Conservation (phyloP, 1,140 invertebrate species). For the Theocolax elegans region DNA sequence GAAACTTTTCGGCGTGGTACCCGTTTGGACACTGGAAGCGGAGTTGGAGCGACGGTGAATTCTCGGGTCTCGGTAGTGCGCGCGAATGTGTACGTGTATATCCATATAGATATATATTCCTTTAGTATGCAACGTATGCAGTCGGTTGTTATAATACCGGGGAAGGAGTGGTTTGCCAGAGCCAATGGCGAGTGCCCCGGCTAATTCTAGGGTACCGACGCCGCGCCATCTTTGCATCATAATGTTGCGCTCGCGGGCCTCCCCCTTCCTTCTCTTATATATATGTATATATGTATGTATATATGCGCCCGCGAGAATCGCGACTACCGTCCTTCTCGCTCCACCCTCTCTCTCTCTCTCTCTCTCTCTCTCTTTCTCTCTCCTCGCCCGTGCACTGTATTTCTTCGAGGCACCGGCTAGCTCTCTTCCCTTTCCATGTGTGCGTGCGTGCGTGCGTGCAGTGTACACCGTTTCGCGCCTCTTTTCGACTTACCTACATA, state of each 20-base stretch:
- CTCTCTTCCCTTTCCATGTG: neutral
- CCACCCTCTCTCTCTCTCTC: constrained; percentile 44
- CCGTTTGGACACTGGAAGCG: no score
- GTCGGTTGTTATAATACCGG: constrained; percentile 62
- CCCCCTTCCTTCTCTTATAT: constrained; percentile 17
- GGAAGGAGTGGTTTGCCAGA: constrained; percentile 68
- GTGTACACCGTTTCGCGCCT: no score
- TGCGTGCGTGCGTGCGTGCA: no score
- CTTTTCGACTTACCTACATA: no score
- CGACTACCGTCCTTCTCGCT: constrained; percentile 33
- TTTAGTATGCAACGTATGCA: constrained; percentile 67
- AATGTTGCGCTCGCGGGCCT: constrained; percentile 60
- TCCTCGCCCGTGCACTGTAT: neutral
- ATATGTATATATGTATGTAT: no score
- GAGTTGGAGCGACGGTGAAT: no score
- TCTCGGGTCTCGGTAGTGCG: constrained; percentile 53
- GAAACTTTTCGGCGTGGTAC: no score
- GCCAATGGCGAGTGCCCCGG: constrained; percentile 68
- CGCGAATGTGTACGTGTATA: constrained; percentile 60
- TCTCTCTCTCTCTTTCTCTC: neutral
- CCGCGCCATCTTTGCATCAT: constrained; percentile 69
- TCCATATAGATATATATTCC: no score
- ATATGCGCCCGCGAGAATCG: neutral
- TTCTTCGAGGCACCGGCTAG: no score
- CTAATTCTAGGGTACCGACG: constrained; percentile 66